phyloP scores from a whole-genome alignment of 2,113 vertebrate genomes.

The Hepsetus odoe region DNA sequence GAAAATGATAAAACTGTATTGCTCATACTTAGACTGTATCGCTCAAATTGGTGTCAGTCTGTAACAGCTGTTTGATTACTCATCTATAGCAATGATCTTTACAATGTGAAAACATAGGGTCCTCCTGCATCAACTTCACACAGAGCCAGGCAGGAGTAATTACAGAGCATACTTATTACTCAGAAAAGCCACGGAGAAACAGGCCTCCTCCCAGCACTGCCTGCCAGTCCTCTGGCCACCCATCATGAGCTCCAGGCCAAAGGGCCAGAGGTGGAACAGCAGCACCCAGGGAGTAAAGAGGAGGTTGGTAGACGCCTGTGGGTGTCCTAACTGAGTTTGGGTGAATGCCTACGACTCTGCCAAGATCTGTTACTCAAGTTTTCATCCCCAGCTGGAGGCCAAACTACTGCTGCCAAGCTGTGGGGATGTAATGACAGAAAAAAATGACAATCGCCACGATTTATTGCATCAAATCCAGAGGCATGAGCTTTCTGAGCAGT shows the following conservation, averaged over 20 bases:
- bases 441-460: conserved; percentile 1
- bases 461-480: background rate
- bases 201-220: background rate
- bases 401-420: background rate
- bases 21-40: no score
- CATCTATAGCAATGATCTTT: background rate
- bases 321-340: background rate
- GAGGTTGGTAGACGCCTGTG: background rate
- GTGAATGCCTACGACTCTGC: background rate
- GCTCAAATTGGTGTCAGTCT: no score
- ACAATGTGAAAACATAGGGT: background rate
- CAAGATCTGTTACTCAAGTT: background rate
- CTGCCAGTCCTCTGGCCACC: conserved; percentile 21
- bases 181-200: conserved; percentile 24
- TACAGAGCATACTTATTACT: conserved; percentile 13
- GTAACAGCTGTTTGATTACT: no score
- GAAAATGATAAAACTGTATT: no score
- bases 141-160: background rate
- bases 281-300: background rate
- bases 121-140: background rate
- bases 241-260: conserved; percentile 4
- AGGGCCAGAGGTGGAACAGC: background rate
- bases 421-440: background rate
- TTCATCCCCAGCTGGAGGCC: background rate
- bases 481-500: background rate